A percentile compares a stretch with the other conserved stretches of the same genome.
Evolutionary conservation across 1,140 invertebrate genomes (phyloP).

Genomic region (Potamilus streckersoni): DNA sequence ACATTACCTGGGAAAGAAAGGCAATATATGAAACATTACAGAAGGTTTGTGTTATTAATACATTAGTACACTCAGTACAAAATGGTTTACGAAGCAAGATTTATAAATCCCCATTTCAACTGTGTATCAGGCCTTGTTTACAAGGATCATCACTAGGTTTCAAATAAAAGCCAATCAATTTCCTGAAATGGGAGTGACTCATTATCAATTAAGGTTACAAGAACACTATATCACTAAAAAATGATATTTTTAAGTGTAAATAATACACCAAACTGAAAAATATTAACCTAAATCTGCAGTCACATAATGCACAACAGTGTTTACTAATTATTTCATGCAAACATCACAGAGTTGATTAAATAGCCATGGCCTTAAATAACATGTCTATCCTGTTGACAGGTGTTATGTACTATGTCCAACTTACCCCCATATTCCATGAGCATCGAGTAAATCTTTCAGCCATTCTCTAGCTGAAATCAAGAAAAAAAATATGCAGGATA

Average conservation of each 20-base stretch:
- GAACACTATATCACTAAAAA: no score
- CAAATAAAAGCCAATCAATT: no score
- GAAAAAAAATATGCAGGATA: conserved; percentile 9
- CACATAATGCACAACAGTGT: background rate
- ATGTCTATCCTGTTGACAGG: background rate
- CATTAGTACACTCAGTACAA: no score
- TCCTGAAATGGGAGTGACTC: no score
- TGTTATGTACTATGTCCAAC: conserved; percentile 11
- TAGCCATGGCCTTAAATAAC: background rate
- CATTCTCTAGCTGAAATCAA: conserved; percentile 53
- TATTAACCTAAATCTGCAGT: background rate
- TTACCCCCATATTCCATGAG: conserved; percentile 43
- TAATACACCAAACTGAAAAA: background rate
- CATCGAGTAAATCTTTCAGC: conserved; percentile 50
- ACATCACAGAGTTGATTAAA: background rate
- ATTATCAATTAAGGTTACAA: no score
- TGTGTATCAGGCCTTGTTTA: no score
- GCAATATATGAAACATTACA: no score
- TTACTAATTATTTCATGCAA: background rate
- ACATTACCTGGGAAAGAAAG: no score
- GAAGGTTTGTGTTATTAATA: no score
- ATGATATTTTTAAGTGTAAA: background rate
- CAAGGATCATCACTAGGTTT: no score
- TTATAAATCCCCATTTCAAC: no score
- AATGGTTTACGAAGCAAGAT: no score